Percentiles rank a stretch among this genome's conserved stretches.
These are phyloP conservation scores for Brienomyrus longianalis DNA, from an alignment of 2,113 vertebrate genomes.

Conservation along the genomic window DNA sequence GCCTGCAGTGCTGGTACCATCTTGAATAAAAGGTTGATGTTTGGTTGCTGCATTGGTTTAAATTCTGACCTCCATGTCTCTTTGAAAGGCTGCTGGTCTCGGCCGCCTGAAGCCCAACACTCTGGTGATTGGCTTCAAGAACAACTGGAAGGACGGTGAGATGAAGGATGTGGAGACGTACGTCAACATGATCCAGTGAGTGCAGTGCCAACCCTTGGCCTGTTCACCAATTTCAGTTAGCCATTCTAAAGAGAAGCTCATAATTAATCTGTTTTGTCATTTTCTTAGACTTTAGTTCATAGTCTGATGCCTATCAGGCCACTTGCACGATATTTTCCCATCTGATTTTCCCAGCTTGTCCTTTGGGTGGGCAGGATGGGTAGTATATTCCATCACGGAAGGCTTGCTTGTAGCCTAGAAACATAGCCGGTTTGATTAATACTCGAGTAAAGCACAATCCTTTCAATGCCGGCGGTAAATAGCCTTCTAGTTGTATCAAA, in stretches of 20 bases:
- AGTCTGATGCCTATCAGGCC: neutral
- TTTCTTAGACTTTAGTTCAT: neutral
- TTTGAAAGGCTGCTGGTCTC: constrained; percentile 79
- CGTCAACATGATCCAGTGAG: constrained; percentile 94
- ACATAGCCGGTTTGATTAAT: neutral
- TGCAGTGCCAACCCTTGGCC: constrained; percentile 27
- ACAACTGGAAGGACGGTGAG: constrained; percentile 82
- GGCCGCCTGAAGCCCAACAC: constrained; percentile 92
- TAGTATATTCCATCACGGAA: constrained; percentile 3
- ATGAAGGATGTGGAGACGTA: constrained; percentile 94
- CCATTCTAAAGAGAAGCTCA: neutral
- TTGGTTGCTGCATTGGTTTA: neutral
- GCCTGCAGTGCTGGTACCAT: neutral
- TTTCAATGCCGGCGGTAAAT: neutral
- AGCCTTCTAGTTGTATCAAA: neutral
- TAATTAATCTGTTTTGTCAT: neutral
- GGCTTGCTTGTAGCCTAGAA: neutral
- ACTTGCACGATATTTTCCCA: neutral
- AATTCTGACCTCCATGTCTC: constrained; percentile 8
- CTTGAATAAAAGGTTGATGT: neutral
- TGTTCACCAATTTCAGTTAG: neutral
- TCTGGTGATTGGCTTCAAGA: constrained; percentile 93
- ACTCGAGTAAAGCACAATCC: neutral
- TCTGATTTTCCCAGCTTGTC: too few relatives aligned
- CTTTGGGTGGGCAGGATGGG: neutral